Percentiles rank a stretch among this genome's conserved stretches.
Conservation (phyloP, 2,888 invertebrate species). For the Oscheius sp. region DNA sequence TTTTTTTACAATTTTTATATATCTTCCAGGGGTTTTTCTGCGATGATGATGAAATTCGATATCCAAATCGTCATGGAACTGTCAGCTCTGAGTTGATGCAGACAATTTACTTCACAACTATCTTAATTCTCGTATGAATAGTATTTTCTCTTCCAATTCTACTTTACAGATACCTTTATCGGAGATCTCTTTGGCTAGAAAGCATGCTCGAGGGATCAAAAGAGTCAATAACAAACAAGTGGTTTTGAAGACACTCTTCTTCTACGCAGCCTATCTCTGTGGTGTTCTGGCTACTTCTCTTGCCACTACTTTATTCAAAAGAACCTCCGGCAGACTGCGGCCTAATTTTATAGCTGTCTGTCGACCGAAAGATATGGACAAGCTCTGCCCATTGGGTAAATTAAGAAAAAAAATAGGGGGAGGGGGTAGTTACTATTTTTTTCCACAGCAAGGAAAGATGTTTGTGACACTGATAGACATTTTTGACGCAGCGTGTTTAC, state of each 20-base stretch:
- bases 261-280: constrained; percentile 36
- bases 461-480: no score
- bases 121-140: constrained; percentile 40
- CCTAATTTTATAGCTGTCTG: constrained; percentile 63
- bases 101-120: constrained; percentile 39
- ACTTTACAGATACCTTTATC: constrained; percentile 8
- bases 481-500: no score
- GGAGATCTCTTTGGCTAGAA: constrained; percentile 1
- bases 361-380: constrained; percentile 52
- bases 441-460: no score
- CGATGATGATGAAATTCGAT: constrained; percentile 62
- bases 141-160: neutral
- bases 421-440: no score
- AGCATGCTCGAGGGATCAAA: neutral
- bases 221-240: neutral
- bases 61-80: constrained; percentile 48
- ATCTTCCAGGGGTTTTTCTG: constrained; percentile 59
- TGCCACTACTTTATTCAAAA: constrained; percentile 52
- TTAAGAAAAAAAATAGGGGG: no score
- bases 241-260: constrained; percentile 4
- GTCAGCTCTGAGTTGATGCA: constrained; percentile 47
- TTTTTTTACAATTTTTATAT: neutral
- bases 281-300: constrained; percentile 48
- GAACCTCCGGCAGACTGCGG: constrained; percentile 56
- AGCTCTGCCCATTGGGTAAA: constrained; percentile 48